Percentiles rank a stretch among this genome's conserved stretches.
phyloP scores from a whole-genome alignment of 1,140 invertebrate species.

The Sinonovacula constricta region DNA sequence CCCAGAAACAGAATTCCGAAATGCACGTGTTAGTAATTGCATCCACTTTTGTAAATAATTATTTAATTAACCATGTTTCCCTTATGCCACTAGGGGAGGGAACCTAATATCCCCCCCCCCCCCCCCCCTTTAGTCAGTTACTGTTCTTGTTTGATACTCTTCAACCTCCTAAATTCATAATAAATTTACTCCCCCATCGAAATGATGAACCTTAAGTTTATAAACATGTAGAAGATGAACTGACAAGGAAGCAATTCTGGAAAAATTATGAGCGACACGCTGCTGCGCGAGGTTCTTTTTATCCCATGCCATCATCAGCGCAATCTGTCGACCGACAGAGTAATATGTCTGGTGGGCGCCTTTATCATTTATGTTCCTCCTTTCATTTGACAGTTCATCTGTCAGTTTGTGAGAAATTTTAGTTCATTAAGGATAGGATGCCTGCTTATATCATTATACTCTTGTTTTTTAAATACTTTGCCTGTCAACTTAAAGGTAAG shows the following conservation, averaged over 20 bases:
- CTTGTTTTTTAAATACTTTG: too few relatives aligned
- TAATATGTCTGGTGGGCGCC: slow-evolving; percentile 34
- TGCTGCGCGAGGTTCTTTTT: slow-evolving; percentile 26
- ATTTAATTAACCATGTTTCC: too few relatives aligned
- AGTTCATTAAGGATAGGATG: too few relatives aligned
- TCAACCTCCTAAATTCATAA: neutral
- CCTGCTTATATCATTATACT: too few relatives aligned
- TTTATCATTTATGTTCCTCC: neutral
- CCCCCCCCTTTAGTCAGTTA: too few relatives aligned
- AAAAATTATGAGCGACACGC: slow-evolving; percentile 10
- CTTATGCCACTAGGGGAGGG: too few relatives aligned
- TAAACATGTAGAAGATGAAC: neutral
- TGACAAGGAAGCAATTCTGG: neutral
- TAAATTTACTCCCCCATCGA: slow-evolving; percentile 19
- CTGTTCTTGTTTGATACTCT: too few relatives aligned
- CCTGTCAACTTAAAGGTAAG: neutral
- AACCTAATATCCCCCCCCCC: too few relatives aligned
- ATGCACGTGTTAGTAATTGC: too few relatives aligned
- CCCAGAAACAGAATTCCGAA: too few relatives aligned
- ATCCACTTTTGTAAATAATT: too few relatives aligned
- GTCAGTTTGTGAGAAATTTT: neutral
- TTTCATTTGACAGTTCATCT: neutral
- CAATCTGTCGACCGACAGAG: slow-evolving; percentile 12
- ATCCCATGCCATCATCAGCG: slow-evolving; percentile 44
- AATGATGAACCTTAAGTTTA: neutral